Percentiles rank a stretch among this genome's conserved stretches.
Conservation (phyloP, 2,888 invertebrate genomes). For the Herminia tarsipennalis region DNA sequence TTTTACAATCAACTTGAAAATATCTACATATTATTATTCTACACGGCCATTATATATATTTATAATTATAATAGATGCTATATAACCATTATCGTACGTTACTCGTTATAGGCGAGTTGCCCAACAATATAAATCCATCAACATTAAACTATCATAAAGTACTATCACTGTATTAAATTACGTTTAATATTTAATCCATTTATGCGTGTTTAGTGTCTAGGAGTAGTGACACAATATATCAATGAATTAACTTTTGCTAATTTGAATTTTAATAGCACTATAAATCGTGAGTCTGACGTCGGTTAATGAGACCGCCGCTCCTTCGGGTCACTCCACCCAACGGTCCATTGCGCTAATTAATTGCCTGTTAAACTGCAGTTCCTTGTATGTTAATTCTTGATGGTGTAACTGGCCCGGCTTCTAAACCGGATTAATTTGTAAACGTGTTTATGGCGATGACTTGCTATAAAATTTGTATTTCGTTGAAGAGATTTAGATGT, state of each 20-base stretch:
- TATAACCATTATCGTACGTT: too few relatives aligned
- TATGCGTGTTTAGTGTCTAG: conserved; percentile 30
- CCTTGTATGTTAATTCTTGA: conserved; percentile 54
- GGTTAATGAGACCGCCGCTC: conserved; percentile 56
- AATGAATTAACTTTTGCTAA: conserved; percentile 63
- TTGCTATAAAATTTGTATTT: conserved; percentile 24
- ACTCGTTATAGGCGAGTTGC: too few relatives aligned
- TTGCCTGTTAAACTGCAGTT: conserved; percentile 61
- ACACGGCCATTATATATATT: not conserved
- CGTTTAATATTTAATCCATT: conserved; percentile 25
- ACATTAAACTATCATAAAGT: not conserved
- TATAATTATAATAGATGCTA: not conserved
- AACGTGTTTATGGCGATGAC: conserved; percentile 18
- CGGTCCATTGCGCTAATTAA: conserved; percentile 59
- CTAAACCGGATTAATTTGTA: conserved; percentile 35
- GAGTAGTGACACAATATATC: conserved; percentile 42
- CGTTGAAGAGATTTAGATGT: too few relatives aligned
- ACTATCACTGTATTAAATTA: conserved; percentile 1
- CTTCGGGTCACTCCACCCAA: conserved; percentile 57
- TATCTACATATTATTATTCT: not conserved
- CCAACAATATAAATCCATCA: not conserved
- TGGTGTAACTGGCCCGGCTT: conserved; percentile 38
- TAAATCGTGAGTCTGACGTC: conserved; percentile 53
- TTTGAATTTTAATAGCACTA: conserved; percentile 65
- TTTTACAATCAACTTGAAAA: conserved; percentile 18